A percentile compares a stretch with the other conserved stretches of the same genome.
Conservation (phyloP, 2,113 vertebrate genomes). For the Loxodonta africana region DNA sequence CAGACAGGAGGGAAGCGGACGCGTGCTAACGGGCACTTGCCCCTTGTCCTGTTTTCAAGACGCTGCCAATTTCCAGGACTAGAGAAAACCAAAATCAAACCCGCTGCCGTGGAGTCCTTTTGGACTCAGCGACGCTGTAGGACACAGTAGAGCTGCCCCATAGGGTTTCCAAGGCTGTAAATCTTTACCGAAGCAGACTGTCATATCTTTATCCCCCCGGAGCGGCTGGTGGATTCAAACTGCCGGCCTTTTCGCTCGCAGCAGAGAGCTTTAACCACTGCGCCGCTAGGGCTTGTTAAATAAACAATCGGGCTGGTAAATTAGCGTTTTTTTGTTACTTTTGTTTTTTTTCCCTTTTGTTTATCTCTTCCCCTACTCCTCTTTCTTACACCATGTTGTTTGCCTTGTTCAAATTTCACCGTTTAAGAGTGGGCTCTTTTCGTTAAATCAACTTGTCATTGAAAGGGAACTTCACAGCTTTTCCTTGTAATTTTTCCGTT, state of each 20-base stretch:
- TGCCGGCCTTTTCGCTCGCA: too few relatives aligned
- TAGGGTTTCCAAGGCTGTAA: too few relatives aligned
- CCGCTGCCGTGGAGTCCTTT: background rate
- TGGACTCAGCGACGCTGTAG: too few relatives aligned
- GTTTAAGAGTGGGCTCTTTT: constrained; percentile 52
- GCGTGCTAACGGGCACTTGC: constrained; percentile 48
- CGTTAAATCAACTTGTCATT: constrained; percentile 64
- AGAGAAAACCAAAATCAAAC: background rate
- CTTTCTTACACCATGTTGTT: background rate
- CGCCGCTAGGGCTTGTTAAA: background rate
- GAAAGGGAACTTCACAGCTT: constrained; percentile 74
- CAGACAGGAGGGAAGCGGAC: background rate
- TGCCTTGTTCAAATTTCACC: constrained; percentile 68
- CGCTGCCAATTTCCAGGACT: constrained; percentile 54
- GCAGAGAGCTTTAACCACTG: too few relatives aligned
- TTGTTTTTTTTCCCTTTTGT: background rate
- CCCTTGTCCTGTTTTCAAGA: constrained; percentile 50
- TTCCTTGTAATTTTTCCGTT: constrained; percentile 77
- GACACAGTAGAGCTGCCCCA: too few relatives aligned
- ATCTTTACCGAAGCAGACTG: too few relatives aligned
- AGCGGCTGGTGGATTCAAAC: too few relatives aligned
- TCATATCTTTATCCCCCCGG: too few relatives aligned
- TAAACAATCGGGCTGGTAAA: constrained; percentile 52
- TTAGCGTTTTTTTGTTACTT: constrained; percentile 55
- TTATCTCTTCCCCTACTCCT: background rate